These are phyloP conservation scores for Porites lobata DNA, from an alignment of 92 coral and sea anemone species.

Conservation along the genomic window DNA sequence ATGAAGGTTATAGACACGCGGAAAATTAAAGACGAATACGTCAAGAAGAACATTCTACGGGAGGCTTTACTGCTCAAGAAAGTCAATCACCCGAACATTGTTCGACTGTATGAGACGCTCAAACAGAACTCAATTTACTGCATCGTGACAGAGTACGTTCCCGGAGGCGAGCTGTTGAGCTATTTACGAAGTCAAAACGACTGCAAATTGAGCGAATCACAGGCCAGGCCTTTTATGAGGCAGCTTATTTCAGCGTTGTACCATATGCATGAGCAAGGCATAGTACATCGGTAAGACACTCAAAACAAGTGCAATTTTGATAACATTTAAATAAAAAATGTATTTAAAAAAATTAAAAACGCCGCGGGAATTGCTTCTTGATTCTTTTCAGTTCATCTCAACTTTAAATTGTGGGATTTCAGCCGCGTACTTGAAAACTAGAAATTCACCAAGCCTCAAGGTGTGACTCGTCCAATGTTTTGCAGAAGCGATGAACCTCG, in stretches of 20 bases:
- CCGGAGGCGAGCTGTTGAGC: slow-evolving; percentile 91
- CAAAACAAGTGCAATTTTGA: neutral
- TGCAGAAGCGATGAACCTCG: neutral
- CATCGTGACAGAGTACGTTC: slow-evolving; percentile 89
- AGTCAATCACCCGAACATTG: slow-evolving; percentile 90
- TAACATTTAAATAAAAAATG: too few species aligned
- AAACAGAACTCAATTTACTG: slow-evolving; percentile 85
- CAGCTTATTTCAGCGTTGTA: slow-evolving; percentile 94
- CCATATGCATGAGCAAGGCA: slow-evolving; percentile 91
- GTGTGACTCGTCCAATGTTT: neutral
- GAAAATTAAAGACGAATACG: slow-evolving; percentile 85
- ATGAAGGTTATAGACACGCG: slow-evolving; percentile 89
- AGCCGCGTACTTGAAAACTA: neutral
- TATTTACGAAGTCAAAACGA: slow-evolving; percentile 81
- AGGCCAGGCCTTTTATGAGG: slow-evolving; percentile 89
- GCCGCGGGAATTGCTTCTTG: neutral
- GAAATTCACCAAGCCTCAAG: neutral
- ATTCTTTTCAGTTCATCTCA: neutral
- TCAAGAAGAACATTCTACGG: slow-evolving; percentile 83
- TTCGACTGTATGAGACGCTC: slow-evolving; percentile 88
- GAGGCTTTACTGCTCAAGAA: slow-evolving; percentile 90
- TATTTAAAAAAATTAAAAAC: too few species aligned
- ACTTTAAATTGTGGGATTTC: too few species aligned
- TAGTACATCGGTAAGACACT: slow-evolving; percentile 91
- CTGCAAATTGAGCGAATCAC: slow-evolving; percentile 88